Base-by-base conservation (phyloP, 2,888 invertebrate genomes). In the Panzeria rudis region DNA sequence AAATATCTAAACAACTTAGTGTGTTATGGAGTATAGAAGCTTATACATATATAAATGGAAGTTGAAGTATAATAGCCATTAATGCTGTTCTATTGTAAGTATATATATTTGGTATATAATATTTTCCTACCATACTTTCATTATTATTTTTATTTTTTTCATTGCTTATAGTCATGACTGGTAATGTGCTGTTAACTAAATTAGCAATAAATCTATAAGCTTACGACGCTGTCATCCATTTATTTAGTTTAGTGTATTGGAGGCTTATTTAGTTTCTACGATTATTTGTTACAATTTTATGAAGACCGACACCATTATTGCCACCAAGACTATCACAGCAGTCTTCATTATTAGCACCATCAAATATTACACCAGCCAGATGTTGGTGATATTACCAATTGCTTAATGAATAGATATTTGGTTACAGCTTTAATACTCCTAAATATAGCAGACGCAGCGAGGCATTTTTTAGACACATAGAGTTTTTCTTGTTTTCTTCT, bases 151-250 rank as follows among this genome's bases (percentile, higher is more conserved):
- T 52, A 29, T 64, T 29, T 56, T 29, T 6, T 75, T 54, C 54
- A 38, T 64, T 13, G 71, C 13, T 50, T 56, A 52, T 71, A 56
- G 64, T 20, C 50, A 44, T 71, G 64, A 13, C 59, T 68, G 59
- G 66, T 68, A 78, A 72, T 83, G 61, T 54, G 72, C 59, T 83
- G 66, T 52, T 68, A 68, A 78, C 50, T 78, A 73, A 78, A 83
- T 73, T 72, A 73, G 59, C 78, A 73, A 73, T 78, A 72, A 83
- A 78, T 78, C 83, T 78, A 59, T 68, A 59, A 47, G 72, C 66
- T 73, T 78, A 62, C 35, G 35, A 41, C 61, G 41, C 68, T 59
- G 41, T 41, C 41, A 0, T 41, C 35, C 66, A 59, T 66, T 71
- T 50, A 50, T 52, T 78, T 44, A 29, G 41, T 41, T 68, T 11